phyloP scores from a whole-genome alignment of 1,140 invertebrate genomes.

The Diachasma alloeum region DNA sequence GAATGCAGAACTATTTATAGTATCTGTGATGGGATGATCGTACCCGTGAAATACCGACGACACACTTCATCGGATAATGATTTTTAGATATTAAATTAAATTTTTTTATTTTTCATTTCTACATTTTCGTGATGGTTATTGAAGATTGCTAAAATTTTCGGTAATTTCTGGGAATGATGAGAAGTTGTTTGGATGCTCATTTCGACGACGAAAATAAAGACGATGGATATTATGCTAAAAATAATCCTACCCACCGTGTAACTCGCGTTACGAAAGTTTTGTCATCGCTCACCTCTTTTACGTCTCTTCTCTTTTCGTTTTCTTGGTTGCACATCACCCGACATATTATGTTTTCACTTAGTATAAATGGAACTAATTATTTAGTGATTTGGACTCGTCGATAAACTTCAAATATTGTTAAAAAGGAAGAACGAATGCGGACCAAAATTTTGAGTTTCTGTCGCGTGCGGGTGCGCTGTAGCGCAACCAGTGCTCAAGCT shows the following conservation, averaged over 20 bases:
- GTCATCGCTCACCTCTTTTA: conserved; percentile 71
- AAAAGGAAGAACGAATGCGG: not conserved
- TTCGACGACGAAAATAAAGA: conserved; percentile 42
- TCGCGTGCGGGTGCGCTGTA: not conserved
- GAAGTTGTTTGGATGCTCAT: conserved; percentile 24
- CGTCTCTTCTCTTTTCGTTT: conserved; percentile 77
- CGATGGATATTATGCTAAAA: conserved; percentile 47
- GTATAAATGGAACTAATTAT: not conserved
- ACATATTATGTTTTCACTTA: conserved; percentile 62
- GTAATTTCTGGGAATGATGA: not conserved
- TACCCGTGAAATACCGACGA: not conserved
- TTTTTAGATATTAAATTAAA: not conserved
- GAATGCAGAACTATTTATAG: not conserved
- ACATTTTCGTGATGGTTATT: not conserved
- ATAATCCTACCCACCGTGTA: conserved; percentile 40
- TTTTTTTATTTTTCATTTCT: not conserved
- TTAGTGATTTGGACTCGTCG: not conserved
- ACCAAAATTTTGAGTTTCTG: not conserved
- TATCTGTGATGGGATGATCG: not conserved
- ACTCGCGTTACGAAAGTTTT: conserved; percentile 49
- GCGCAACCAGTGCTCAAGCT: not conserved
- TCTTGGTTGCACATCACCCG: conserved; percentile 76
- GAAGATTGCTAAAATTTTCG: not conserved
- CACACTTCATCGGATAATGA: not conserved
- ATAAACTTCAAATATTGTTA: not conserved